Percentiles rank a stretch among this genome's conserved stretches.
Evolutionary conservation across 1,140 invertebrate species (phyloP).

Genomic region (Brachionus calyciflorus): DNA sequence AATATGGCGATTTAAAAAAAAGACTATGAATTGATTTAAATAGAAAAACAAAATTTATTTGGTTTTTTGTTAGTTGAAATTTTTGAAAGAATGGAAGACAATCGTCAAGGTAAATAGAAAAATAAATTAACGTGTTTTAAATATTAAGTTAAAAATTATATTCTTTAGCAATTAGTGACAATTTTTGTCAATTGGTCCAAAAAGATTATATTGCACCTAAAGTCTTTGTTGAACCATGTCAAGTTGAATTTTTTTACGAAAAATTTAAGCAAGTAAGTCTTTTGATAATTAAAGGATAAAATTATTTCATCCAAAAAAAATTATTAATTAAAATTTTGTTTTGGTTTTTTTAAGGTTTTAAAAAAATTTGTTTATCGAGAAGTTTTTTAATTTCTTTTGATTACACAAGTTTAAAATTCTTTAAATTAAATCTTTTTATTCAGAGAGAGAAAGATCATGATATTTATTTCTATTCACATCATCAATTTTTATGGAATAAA

Average conservation of each 20-base stretch:
- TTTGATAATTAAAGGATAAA: too few species aligned
- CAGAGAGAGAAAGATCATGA: too few species aligned
- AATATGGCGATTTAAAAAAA: constrained; percentile 14
- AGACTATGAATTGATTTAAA: not conserved
- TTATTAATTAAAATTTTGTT: too few species aligned
- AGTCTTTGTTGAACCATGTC: constrained; percentile 24
- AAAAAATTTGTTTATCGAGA: too few species aligned
- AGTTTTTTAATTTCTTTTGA: too few species aligned
- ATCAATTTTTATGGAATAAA: too few species aligned
- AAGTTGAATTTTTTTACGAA: constrained; percentile 45
- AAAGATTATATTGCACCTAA: not conserved
- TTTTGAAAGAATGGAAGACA: constrained; percentile 34
- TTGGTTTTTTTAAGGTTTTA: too few species aligned
- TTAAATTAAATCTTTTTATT: too few species aligned
- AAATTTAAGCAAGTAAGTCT: constrained; percentile 36
- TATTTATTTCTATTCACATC: too few species aligned
- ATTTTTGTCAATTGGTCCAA: not conserved
- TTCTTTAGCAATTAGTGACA: not conserved
- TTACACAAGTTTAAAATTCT: too few species aligned
- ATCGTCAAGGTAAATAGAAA: constrained; percentile 3
- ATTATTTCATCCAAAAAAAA: too few species aligned
- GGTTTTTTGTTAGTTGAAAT: not conserved
- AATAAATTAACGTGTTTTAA: not conserved
- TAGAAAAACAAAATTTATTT: not conserved
- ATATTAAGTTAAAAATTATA: not conserved